Conservation (phyloP, 2,113 vertebrate species). For the Anhinga anhinga region DNA sequence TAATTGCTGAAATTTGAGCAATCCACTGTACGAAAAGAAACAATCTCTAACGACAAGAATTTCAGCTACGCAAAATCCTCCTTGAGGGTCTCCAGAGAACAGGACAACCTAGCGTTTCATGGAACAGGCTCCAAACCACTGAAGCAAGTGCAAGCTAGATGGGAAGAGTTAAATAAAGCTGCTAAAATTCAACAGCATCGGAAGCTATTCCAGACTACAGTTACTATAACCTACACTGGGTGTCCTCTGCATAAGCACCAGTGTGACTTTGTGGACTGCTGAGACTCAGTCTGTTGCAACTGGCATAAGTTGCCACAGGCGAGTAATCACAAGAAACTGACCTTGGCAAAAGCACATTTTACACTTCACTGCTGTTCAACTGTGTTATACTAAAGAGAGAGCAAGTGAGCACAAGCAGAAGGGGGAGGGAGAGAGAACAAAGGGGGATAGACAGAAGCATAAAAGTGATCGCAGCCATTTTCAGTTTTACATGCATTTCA, state of each 20-base stretch:
- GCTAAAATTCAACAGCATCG: slow-evolving; percentile 41
- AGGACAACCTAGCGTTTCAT: background rate
- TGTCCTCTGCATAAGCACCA: slow-evolving; percentile 61
- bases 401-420: slow-evolving; percentile 34
- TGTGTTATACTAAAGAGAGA: slow-evolving; percentile 53
- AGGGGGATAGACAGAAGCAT: background rate
- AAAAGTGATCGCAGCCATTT: background rate
- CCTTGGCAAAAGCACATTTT: slow-evolving; percentile 77
- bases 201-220: slow-evolving; percentile 14
- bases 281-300: slow-evolving; percentile 77
- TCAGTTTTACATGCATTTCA: background rate
- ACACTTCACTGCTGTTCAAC: slow-evolving; percentile 69
- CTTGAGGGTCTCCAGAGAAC: background rate
- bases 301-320: slow-evolving; percentile 72
- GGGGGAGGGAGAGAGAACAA: slow-evolving; percentile 20
- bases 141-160: background rate
- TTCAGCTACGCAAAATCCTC: background rate
- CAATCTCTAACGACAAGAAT: background rate
- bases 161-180: slow-evolving; percentile 16
- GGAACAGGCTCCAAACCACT: background rate
- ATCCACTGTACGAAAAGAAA: background rate
- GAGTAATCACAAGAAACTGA: slow-evolving; percentile 74
- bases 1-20: background rate
- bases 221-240: slow-evolving; percentile 60
- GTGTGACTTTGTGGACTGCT: slow-evolving; percentile 72